Evolutionary conservation across 2,888 invertebrate species (phyloP), one percentile per base, ranked within the genome.

Genomic region (Amiota communis): DNA sequence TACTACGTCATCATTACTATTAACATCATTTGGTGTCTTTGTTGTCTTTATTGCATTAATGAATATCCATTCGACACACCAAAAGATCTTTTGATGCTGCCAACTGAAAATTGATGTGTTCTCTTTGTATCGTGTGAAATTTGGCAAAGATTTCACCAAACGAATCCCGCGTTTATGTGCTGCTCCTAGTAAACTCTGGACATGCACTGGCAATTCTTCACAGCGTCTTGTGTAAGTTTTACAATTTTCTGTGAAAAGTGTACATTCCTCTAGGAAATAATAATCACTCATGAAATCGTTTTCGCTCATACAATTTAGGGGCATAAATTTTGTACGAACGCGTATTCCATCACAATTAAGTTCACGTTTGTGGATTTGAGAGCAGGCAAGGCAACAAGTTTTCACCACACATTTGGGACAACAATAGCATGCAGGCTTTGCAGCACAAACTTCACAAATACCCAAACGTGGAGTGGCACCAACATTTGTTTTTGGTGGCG

Each of bases 381-480:
- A 93, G 89, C 98, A 98, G 10, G 90, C 81, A 53, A 97, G 85
- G 76, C 93, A 92, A 85, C 98, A 98, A 0, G 97, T 96, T 88
- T 95, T 95, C 65, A 96, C 93, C 89, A 95, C 94, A 90, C 98
- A 98, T 88, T 94, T 93, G 1, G 98, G 98, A 83, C 98, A 98
- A 1, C 95, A 94, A 88, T 98, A 98, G 87, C 93, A 94, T 0
- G 96, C 95, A 76, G 91, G 89, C 0, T 89, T 90, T 1, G 86
- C 87, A 1, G 90, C 92, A 87, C 98, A 98, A 1, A 97, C 95
- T 89, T 96, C 95, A 88, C 98, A 98, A 70, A 91, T 89, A 12
- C 94, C 94, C 65, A 95, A 90, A 78, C 95, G 88, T 51, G 70
- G 53, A 3, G 72, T 57, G 23, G 9, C 57, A 36, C 0, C 36